phyloP scores from a whole-genome alignment of 1,140 invertebrate species.

The Lordiphosa stackelbergi region DNA sequence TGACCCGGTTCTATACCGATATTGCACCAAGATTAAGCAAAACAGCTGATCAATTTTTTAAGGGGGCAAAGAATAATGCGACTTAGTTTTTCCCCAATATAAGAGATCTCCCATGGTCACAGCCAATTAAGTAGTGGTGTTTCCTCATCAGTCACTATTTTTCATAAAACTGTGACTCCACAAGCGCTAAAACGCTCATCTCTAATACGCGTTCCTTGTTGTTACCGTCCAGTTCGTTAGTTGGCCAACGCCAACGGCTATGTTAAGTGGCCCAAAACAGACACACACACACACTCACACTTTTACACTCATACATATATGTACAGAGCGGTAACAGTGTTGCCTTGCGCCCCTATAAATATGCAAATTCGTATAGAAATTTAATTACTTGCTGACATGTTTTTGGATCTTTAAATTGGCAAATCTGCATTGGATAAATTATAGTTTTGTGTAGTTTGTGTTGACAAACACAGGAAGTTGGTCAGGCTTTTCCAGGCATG shows the following conservation, averaged over 20 bases:
- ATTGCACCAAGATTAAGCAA: no score
- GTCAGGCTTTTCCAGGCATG: background rate
- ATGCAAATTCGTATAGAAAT: slow-evolving; percentile 58
- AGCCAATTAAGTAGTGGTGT: no score
- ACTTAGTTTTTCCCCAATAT: no score
- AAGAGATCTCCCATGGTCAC: no score
- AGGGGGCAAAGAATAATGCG: no score
- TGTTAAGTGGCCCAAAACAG: slow-evolving; percentile 51
- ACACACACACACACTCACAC: slow-evolving; percentile 11
- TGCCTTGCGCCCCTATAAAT: slow-evolving; percentile 52
- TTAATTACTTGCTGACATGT: slow-evolving; percentile 65
- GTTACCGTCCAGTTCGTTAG: slow-evolving; percentile 48
- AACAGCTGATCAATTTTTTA: no score
- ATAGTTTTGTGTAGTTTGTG: slow-evolving; percentile 16
- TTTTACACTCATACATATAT: background rate
- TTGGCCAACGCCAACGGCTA: slow-evolving; percentile 50
- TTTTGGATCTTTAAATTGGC: slow-evolving; percentile 35
- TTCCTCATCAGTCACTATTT: background rate
- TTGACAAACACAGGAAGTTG: slow-evolving; percentile 10
- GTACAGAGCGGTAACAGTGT: slow-evolving; percentile 18
- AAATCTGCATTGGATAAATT: slow-evolving; percentile 26
- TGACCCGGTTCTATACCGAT: no score
- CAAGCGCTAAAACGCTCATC: slow-evolving; percentile 12
- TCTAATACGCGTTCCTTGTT: slow-evolving; percentile 14
- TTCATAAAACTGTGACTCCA: background rate